Conservation (phyloP, 2,113 vertebrate species). For the Macquaria ambigua region DNA sequence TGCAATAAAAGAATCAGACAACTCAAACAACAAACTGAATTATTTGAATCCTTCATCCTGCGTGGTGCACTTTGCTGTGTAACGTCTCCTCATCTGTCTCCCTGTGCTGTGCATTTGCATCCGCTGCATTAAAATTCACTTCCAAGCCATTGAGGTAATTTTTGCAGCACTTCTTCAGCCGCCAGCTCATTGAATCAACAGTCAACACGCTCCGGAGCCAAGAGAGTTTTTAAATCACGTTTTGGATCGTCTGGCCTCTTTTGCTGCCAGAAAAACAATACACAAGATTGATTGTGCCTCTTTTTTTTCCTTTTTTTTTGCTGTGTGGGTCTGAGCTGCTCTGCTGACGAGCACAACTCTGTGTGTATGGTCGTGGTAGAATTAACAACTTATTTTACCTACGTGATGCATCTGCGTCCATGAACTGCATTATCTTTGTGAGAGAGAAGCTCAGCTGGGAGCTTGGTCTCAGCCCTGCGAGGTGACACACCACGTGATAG, state of each 20-base stretch:
- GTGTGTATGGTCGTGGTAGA: not conserved
- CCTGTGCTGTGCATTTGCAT: not conserved
- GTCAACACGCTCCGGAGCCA: not conserved
- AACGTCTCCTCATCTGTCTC: not conserved
- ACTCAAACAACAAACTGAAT: no score
- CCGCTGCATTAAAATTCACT: conserved; percentile 1
- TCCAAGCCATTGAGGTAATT: not conserved
- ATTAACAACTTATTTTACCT: not conserved
- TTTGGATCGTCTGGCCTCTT: conserved; percentile 14
- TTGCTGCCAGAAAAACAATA: conserved; percentile 40
- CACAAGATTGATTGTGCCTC: conserved; percentile 19
- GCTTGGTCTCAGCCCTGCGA: not conserved
- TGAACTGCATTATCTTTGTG: not conserved
- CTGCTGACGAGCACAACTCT: not conserved
- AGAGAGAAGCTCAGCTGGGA: not conserved
- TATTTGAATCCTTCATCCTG: not conserved
- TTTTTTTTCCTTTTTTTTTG: not conserved
- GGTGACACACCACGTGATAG: conserved; percentile 22
- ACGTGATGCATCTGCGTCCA: not conserved
- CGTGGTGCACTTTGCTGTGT: not conserved
- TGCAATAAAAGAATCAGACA: not conserved
- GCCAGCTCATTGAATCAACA: conserved; percentile 7
- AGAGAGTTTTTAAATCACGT: conserved; percentile 42
- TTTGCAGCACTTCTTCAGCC: not conserved
- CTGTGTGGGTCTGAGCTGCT: conserved; percentile 17